These are phyloP conservation scores for Sepioteuthis lessoniana DNA, from an alignment of 2,888 invertebrate species.

Conservation along the genomic window DNA sequence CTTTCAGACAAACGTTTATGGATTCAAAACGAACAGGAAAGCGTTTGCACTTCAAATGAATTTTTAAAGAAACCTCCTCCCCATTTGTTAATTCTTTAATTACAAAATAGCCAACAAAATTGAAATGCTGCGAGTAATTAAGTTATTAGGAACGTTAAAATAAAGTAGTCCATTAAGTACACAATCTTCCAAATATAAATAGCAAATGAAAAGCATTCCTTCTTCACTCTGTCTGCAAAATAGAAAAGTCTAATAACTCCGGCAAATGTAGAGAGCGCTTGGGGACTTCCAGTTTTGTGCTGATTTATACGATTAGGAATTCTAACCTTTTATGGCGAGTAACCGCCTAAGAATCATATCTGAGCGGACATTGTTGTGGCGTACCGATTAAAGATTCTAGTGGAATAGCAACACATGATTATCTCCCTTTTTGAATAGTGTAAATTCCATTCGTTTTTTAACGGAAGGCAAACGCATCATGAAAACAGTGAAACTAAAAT, in stretches of 20 bases:
- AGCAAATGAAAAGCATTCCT: neutral
- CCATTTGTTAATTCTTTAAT: conserved; percentile 23
- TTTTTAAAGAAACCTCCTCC: neutral
- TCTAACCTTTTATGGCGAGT: neutral
- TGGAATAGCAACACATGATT: neutral
- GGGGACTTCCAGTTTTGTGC: neutral
- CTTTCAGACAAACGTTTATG: neutral
- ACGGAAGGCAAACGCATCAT: neutral
- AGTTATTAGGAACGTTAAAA: conserved; percentile 4
- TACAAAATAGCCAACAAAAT: neutral
- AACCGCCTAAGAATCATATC: neutral
- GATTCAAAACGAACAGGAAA: neutral
- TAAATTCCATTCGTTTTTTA: neutral
- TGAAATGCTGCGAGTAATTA: neutral
- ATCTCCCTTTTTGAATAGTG: neutral
- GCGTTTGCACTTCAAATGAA: neutral
- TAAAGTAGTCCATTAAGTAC: conserved; percentile 16
- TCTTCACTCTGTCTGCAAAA: neutral
- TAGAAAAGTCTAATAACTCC: neutral
- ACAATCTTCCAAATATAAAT: neutral
- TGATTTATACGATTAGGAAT: neutral
- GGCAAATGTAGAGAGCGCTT: neutral
- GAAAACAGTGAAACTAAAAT: too few species aligned
- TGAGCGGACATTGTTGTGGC: too few species aligned
- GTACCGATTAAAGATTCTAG: neutral